These are phyloP conservation scores for Gonocerus acuteangulatus DNA, from an alignment of 2,888 invertebrate genomes.

Conservation along the genomic window DNA sequence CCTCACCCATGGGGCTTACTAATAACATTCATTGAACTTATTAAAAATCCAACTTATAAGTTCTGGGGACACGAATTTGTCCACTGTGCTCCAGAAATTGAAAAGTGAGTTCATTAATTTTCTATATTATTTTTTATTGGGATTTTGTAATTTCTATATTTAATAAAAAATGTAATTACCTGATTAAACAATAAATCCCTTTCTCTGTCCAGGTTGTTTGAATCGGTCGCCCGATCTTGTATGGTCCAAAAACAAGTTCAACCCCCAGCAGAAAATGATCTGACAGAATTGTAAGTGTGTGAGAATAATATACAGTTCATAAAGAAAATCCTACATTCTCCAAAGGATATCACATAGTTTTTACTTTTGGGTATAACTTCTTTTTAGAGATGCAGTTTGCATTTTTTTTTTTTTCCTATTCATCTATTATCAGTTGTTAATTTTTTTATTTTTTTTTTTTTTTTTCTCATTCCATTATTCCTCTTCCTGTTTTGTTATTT, in stretches of 20 bases:
- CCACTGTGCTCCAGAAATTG: slow-evolving; percentile 98
- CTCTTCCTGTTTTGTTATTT: background rate
- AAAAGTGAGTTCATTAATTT: slow-evolving; percentile 67
- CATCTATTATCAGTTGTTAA: background rate
- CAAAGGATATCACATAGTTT: background rate
- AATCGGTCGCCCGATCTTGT: slow-evolving; percentile 92
- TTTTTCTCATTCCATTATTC: background rate
- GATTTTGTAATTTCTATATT: background rate
- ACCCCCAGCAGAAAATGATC: slow-evolving; percentile 56
- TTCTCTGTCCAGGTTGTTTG: slow-evolving; percentile 67
- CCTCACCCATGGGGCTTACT: slow-evolving; percentile 99
- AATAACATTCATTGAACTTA: slow-evolving; percentile 97
- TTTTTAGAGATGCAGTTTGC: background rate
- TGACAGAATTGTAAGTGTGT: slow-evolving; percentile 54
- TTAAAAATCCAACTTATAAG: slow-evolving; percentile 95
- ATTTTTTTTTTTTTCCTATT: background rate
- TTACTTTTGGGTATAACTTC: background rate
- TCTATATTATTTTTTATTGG: no score
- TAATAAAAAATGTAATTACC: no score
- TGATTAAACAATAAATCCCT: no score
- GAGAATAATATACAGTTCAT: background rate
- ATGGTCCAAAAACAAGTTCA: slow-evolving; percentile 74
- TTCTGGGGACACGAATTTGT: slow-evolving; percentile 99
- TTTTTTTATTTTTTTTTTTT: no score
- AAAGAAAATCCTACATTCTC: background rate